Evolutionary conservation across 2,797 vertebrate genomes (phyloP).

Genomic region (Poeciliopsis paucimaculata): DNA sequence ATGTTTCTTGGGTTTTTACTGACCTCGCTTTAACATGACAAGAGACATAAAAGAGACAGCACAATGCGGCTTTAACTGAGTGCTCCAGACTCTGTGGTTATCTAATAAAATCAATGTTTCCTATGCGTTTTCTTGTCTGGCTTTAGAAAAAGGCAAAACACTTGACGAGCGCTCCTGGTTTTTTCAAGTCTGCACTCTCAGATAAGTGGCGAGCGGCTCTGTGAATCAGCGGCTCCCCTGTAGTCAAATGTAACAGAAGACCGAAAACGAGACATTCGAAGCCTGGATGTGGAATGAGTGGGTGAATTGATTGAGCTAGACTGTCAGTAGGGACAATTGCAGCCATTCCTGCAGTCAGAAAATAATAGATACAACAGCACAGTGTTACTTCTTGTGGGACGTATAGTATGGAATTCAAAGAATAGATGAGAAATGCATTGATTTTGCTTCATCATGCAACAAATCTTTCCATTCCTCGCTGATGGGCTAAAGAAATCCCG

Average conservation of each 20-base stretch:
- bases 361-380: slow-evolving; percentile 35
- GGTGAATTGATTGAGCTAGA: slow-evolving; percentile 16
- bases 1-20: background rate
- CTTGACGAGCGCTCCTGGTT: slow-evolving; percentile 39
- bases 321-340: slow-evolving; percentile 23
- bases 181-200: slow-evolving; percentile 49
- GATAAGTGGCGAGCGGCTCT: slow-evolving; percentile 53
- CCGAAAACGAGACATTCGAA: slow-evolving; percentile 19
- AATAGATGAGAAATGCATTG: background rate
- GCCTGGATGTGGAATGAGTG: slow-evolving; percentile 13
- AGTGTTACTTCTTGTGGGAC: slow-evolving; percentile 34
- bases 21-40: background rate
- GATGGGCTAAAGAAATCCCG: background rate
- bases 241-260: slow-evolving; percentile 46
- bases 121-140: slow-evolving; percentile 29
- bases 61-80: slow-evolving; percentile 16
- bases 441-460: background rate
- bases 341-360: slow-evolving; percentile 10
- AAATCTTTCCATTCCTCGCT: background rate
- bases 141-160: slow-evolving; percentile 18
- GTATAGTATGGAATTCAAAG: slow-evolving; percentile 40
- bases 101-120: slow-evolving; percentile 13
- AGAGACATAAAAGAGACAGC: slow-evolving; percentile 18
- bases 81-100: slow-evolving; percentile 24
- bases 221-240: slow-evolving; percentile 5